Evolutionary conservation across 2,888 invertebrate species (phyloP), one percentile per base, ranked within the genome.

Genomic region (Ellobium chinense): DNA sequence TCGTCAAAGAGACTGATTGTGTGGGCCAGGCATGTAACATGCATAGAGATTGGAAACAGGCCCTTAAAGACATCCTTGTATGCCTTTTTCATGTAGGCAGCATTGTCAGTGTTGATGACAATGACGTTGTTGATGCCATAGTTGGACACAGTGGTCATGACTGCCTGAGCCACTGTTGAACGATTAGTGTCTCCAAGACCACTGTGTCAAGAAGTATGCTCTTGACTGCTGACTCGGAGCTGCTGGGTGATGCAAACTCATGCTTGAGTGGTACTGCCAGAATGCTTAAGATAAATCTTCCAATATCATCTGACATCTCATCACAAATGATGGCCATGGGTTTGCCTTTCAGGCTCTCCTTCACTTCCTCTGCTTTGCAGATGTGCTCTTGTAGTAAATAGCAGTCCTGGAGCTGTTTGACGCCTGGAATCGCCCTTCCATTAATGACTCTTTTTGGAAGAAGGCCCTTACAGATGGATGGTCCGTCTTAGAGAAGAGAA

Each of bases 101-200:
- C 75, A 37, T 34, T 63, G 63, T 75, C 75, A 21, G 75, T 75
- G 14, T 60, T 62, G 18, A 75, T 62, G 7, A 36, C 37, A 21
- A 75, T n/a, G 29, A 75, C 36, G 36, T 75, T 29, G n/a, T 39
- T 21, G 27, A 75, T 46, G n/a, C 39, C 63, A 34, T 24, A 63
- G 39, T 18, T 29, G 9, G 63, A 37, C 21, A 75, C 65, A 27
- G 65, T 39, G 21, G 29, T 36, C 12, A 75, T 27, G 21, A 75
- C 63, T 1, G 75, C 75, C 34, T 29, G 9, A 27, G 60, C 34
- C 34, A 75, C 75, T 27, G 65, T 39, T 34, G 39, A 39, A 27
- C 60, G 63, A 29, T 63, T 75, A 21, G 60, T 60, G 36, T 36
- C 39, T 27, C 62, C 63, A 75, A 18, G 21, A 46, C 21, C 63